Base-by-base conservation (phyloP, 1,140 invertebrate species). In the Drosophila subpulchrella region DNA sequence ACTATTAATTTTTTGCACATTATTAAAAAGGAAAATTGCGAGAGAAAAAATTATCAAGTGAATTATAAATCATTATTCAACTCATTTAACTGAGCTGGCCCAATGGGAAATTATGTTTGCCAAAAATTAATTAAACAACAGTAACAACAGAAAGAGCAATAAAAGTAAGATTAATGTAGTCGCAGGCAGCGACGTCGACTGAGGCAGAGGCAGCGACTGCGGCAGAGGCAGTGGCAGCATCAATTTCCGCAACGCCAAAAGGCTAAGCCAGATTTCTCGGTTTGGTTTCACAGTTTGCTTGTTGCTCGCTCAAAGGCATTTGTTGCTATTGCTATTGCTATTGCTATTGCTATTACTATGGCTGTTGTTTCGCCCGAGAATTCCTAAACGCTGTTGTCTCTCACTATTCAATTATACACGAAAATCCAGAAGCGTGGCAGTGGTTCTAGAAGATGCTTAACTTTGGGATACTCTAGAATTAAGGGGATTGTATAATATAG, bases 21-120 rank as follows among this genome's bases (percentile, higher is more conserved):
- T 51, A 65, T 62, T 41, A 68, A 74, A 47, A 65, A 44, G 55
- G 42, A 60, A 53, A 65, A 24, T 32, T 36, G 15, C 8, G 27
- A 5, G 36, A 27, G 3, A 27, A 5, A 34, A 55, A 38, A 53
- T 12, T 39, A 44, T 56, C 59, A 61, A 61, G 44, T 41, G 61
- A 74, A 78, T 65, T 79, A 70, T 86, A 82, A 79, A 82, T 88
- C 63, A 86, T 80, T 88, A 79, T 88, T 77, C 83, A 86, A 88
- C 71, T 88, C 83, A 86, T 86, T 86, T 79, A 78, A 85, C 81
- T 77, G 72, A 71, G 70, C 71, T 63, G 68, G 60, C 50, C 76
- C 75, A 73, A 68, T 82, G 78, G 54, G 70, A 82, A 88, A 88
- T 86, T 73, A 72, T 88, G 83, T 72, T 86, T 80, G 67, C 62